A percentile compares a stretch with the other conserved stretches of the same genome.
Conservation (phyloP, 30 jellyfish, hydroid and myxozoan genomes). For the Cassiopea xamachana region DNA sequence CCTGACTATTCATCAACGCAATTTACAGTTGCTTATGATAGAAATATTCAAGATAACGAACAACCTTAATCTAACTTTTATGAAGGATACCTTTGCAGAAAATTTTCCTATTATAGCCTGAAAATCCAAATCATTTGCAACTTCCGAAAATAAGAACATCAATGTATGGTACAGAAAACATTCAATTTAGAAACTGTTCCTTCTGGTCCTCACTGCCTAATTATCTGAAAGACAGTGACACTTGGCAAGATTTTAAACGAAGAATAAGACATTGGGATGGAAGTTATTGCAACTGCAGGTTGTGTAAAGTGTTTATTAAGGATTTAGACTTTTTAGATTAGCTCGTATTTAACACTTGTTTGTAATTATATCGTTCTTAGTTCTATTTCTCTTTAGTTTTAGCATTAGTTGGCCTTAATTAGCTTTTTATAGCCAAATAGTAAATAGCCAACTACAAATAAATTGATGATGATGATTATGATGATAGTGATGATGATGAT, state of each 20-base stretch:
- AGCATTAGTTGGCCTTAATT: no score
- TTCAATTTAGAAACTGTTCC: not conserved
- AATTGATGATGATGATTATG: no score
- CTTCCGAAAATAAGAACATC: not conserved
- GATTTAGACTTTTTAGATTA: not conserved
- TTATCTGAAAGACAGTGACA: not conserved
- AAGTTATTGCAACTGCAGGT: not conserved
- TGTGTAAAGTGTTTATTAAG: not conserved
- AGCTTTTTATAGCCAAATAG: no score
- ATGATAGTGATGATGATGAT: no score
- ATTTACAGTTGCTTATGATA: conserved; percentile 1
- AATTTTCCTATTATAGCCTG: not conserved
- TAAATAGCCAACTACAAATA: no score
- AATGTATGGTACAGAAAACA: not conserved
- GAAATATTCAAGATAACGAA: not conserved
- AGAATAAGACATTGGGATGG: not conserved
- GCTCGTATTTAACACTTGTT: no score
- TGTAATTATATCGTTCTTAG: no score
- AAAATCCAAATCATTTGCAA: not conserved
- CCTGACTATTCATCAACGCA: not conserved
- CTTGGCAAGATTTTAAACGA: not conserved
- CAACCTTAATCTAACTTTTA: not conserved
- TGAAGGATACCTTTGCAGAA: not conserved
- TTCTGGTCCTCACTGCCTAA: not conserved
- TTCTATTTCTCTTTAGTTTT: no score